Base-by-base conservation (phyloP, 2,113 vertebrate species). In the Spilogale gracilis region DNA sequence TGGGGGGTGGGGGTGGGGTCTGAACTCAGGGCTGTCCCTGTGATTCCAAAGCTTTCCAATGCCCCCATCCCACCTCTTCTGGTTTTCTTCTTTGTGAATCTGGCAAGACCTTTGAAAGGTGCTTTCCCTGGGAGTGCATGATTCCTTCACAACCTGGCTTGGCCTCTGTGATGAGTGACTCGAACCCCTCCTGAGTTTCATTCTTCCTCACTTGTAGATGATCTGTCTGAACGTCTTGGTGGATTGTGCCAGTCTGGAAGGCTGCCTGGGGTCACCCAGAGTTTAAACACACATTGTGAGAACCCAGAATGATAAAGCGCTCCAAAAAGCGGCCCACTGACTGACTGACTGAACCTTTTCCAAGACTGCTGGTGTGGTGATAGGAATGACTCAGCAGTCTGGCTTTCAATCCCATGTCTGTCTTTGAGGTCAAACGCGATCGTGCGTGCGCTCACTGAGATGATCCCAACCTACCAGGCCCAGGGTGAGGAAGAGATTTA, bases 371-470 rank as follows among this genome's bases (percentile, higher is more conserved):
- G 20, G 32, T 98, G 97, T 85, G 94, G 98, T 93, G 89, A 93
- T 97, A 97, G 97, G 95, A 67, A 91, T 98, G 98, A 99, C 96
- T 99, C 98, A 99, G 98, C 98, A 98, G 52, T 97, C 27, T 17
- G 92, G 93, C 94, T 97, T 95, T 97, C 94, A 79, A 85, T 85
- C 92, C 79, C 56, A 23, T 80, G 71, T 10, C 60, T 83, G 95
- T 61, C 93, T 93, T 85, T 88, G 92, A 65, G 89, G 91, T 87
- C 88, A 80, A 61, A 50, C 6, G 21, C 0, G 25, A 45, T 1
- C 5, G 50, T 56, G 48, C 56, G 89, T 82, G 81, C 45, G 4
- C 93, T 95, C 38, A 58, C 14, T 12, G 43, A 61, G 56, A 78
- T 9, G 89, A 54, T 43, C 58, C 84, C 1, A 25, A 82, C 69